Base-by-base conservation (phyloP, 2,888 invertebrate species). In the Drosophila atripex region DNA sequence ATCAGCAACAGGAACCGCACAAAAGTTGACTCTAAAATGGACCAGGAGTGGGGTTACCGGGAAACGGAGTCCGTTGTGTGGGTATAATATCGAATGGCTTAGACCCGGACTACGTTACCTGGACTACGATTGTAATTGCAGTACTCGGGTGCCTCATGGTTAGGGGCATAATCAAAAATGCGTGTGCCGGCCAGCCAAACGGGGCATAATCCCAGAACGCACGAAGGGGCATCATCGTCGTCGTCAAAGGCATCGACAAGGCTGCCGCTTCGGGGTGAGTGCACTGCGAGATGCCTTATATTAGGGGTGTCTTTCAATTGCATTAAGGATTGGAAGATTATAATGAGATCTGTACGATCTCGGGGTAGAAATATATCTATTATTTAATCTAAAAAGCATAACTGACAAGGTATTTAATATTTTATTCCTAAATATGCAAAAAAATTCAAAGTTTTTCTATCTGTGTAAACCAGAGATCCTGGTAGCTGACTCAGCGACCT, bases 1-100 rank as follows among this genome's bases (percentile, higher is more conserved):
- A 82, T 85, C 86, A 82, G 76, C 70, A 85, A 54, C 73, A 82
- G 79, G 66, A 76, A 82, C 79, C 77, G 64, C 68, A 80, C 77
- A 59, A 54, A 73, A 82, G 75, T 73, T 65, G 82, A 75, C 73
- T 80, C 70, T 69, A 39, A 39, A 46, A 21, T 39, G 23, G 35
- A 39, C n/a, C 35, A 55, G 43, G 47, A 32, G 32, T 59, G 14
- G 51, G 50, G 43, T 23, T 52, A 16, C 46, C 6, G 46, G 28
- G 7, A 58, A 59, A 45, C 7, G 46, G 38, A 14, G 58, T 43
- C 5, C 39, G 12, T 46, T 47, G 46, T 18, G 28, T 39, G 30
- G 35, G 14, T 43, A 28, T 54, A 12, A 54, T 60, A 56, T 71
- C 64, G 71, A 70, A 50, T 45, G 51, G 61, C 35, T 35, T 35